Conservation (phyloP, 37 sponge, comb jelly and placozoan species). For the Axinella damicornis region DNA sequence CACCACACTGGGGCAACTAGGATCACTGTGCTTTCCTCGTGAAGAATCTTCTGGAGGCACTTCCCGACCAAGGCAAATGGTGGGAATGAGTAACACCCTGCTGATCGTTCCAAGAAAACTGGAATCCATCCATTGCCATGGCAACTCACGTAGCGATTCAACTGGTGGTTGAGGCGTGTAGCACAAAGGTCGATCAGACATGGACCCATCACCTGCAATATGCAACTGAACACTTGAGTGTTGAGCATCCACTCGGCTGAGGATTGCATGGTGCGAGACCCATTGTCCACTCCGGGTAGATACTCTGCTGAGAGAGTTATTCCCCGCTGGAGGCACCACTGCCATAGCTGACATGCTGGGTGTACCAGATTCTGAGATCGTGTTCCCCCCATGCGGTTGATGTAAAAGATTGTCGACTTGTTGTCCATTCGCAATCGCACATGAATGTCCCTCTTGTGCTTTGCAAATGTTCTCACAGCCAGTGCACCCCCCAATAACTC, state of each 20-base stretch:
- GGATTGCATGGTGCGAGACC: constrained; percentile 19
- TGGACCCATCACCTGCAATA: constrained; percentile 21
- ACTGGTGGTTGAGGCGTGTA: constrained; percentile 54
- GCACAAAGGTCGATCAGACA: constrained; percentile 57
- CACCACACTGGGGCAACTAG: constrained; percentile 49
- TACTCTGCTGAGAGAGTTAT: constrained; percentile 48
- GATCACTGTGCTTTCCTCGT: constrained; percentile 18
- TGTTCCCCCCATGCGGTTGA: constrained; percentile 66
- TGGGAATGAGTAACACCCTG: constrained; percentile 61
- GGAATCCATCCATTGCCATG: constrained; percentile 48
- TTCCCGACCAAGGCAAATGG: constrained; percentile 59
- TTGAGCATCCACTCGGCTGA: constrained; percentile 53
- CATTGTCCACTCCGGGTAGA: constrained; percentile 59
- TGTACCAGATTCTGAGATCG: constrained; percentile 2
- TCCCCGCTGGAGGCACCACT: constrained; percentile 56
- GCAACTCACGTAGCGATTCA: constrained; percentile 50
- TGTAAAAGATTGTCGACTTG: constrained; percentile 43
- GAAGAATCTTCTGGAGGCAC: constrained; percentile 42
- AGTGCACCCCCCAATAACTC: constrained; percentile 48
- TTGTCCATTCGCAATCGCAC: constrained; percentile 51
- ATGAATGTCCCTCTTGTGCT: constrained; percentile 14
- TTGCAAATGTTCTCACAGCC: constrained; percentile 38
- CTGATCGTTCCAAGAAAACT: constrained; percentile 11
- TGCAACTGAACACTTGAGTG: background rate
- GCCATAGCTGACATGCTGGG: constrained; percentile 31